These are phyloP conservation scores for Pelodytes ibericus DNA, from an alignment of 2,797 vertebrate species.

Conservation along the genomic window DNA sequence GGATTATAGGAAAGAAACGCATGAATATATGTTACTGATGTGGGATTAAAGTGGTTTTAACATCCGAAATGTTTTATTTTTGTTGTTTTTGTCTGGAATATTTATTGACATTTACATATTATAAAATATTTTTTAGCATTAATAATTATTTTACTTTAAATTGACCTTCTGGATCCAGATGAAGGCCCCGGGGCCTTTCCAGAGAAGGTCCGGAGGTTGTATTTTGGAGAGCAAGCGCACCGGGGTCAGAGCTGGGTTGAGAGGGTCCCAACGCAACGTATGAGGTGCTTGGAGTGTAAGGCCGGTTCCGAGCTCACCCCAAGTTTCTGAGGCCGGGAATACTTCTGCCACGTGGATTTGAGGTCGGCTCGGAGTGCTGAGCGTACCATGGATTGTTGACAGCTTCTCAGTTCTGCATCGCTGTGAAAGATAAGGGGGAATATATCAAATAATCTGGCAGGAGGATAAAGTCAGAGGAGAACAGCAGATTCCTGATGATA, in stretches of 20 bases:
- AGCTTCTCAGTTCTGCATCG: constrained; percentile 68
- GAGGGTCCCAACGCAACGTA: constrained; percentile 15
- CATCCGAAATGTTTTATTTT: too few relatives aligned
- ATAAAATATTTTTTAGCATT: too few relatives aligned
- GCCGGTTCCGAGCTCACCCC: constrained; percentile 75
- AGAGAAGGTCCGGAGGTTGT: background rate
- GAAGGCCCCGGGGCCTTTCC: background rate
- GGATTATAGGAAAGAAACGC: too few relatives aligned
- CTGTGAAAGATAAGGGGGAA: constrained; percentile 61
- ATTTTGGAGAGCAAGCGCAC: background rate
- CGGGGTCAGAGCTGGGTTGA: background rate
- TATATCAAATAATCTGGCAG: too few relatives aligned
- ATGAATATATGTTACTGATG: background rate
- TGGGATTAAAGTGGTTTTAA: background rate
- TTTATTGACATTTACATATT: too few relatives aligned
- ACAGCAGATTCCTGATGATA: too few relatives aligned
- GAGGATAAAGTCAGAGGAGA: too few relatives aligned
- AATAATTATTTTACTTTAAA: too few relatives aligned
- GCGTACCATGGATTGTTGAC: constrained; percentile 73
- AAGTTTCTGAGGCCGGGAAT: constrained; percentile 74
- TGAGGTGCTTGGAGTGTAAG: constrained; percentile 52
- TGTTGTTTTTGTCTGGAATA: too few relatives aligned
- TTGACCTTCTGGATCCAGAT: too few relatives aligned
- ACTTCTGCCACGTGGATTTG: constrained; percentile 79
- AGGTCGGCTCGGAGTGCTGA: constrained; percentile 73